A percentile compares a stretch with the other conserved stretches of the same genome.
These are phyloP conservation scores for Hemibagrus guttatus DNA, from an alignment of 2,797 vertebrate species.

Conservation along the genomic window DNA sequence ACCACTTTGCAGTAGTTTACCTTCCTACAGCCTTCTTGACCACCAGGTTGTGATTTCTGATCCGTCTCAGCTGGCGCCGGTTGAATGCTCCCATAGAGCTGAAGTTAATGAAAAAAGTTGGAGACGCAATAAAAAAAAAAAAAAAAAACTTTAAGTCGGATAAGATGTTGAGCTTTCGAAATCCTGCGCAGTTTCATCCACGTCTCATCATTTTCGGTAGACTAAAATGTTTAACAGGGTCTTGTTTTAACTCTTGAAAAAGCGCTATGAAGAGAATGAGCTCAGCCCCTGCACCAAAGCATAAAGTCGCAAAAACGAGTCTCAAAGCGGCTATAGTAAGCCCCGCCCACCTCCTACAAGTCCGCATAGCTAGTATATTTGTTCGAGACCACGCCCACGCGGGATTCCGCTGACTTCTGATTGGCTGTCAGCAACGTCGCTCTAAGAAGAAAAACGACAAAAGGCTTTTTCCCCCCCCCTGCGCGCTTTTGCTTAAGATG, in stretches of 20 bases:
- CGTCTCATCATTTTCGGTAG: conserved; percentile 54
- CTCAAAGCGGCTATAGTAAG: conserved; percentile 39
- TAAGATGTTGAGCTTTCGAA: conserved; percentile 27
- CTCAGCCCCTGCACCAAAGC: conserved; percentile 53
- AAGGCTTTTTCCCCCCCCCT: conserved; percentile 15
- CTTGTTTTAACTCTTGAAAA: conserved; percentile 44
- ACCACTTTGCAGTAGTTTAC: conserved; percentile 25
- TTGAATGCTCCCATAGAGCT: conserved; percentile 41
- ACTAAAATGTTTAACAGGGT: conserved; percentile 31
- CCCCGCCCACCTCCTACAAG: conserved; percentile 45
- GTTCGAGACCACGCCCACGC: conserved; percentile 57
- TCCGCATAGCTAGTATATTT: conserved; percentile 20
- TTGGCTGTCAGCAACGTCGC: conserved; percentile 55
- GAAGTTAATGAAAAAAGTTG: conserved; percentile 25
- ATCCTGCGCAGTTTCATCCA: conserved; percentile 9
- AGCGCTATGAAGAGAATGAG: conserved; percentile 64
- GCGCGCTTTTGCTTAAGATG: not conserved
- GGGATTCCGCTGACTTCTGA: conserved; percentile 44
- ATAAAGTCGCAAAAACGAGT: conserved; percentile 47
- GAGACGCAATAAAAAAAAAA: not conserved
- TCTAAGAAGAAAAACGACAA: conserved; percentile 54
- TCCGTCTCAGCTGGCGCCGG: conserved; percentile 35
- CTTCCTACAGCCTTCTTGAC: conserved; percentile 52
- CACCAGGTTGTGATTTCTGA: conserved; percentile 29
- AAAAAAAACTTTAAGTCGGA: not conserved